Evolutionary conservation across 2,888 invertebrate genomes (phyloP).

Genomic region (Idaea straminata): DNA sequence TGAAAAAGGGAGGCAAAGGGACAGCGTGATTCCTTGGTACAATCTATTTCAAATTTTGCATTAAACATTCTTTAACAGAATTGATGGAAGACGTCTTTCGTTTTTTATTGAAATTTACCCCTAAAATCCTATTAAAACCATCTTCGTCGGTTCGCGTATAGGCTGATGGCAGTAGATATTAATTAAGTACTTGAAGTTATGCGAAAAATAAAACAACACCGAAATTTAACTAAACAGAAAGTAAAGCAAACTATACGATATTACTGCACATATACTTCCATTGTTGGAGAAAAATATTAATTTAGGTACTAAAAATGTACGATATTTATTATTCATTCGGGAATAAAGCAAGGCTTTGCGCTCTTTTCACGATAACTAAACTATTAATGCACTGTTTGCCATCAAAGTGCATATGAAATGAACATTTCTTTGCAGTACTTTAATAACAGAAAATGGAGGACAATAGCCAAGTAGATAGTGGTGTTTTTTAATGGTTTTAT

Average conservation of each 20-base stretch:
- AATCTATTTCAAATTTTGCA: too few relatives aligned
- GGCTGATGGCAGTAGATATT: too few relatives aligned
- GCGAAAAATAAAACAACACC: too few relatives aligned
- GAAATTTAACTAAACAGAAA: not conserved
- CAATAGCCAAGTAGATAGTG: too few relatives aligned
- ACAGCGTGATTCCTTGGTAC: too few relatives aligned
- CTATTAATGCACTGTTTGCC: not conserved
- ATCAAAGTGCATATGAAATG: not conserved
- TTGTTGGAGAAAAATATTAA: not conserved
- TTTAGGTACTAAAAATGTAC: not conserved
- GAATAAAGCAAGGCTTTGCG: not conserved
- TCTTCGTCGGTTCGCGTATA: too few relatives aligned
- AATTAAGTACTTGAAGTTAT: too few relatives aligned
- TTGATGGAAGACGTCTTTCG: too few relatives aligned
- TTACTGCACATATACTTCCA: not conserved
- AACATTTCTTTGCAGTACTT: slow-evolving; percentile 1
- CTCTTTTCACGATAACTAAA: not conserved
- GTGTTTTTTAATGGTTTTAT: not conserved
- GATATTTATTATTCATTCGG: not conserved
- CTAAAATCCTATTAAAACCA: too few relatives aligned
- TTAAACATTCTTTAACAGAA: too few relatives aligned
- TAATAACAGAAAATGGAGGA: not conserved
- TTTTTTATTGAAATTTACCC: too few relatives aligned
- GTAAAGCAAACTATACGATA: not conserved
- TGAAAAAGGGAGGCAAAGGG: too few relatives aligned